Percentiles rank a stretch among this genome's conserved stretches.
Evolutionary conservation across 1,140 invertebrate genomes (phyloP).

Genomic region (Drosophila tristis): DNA sequence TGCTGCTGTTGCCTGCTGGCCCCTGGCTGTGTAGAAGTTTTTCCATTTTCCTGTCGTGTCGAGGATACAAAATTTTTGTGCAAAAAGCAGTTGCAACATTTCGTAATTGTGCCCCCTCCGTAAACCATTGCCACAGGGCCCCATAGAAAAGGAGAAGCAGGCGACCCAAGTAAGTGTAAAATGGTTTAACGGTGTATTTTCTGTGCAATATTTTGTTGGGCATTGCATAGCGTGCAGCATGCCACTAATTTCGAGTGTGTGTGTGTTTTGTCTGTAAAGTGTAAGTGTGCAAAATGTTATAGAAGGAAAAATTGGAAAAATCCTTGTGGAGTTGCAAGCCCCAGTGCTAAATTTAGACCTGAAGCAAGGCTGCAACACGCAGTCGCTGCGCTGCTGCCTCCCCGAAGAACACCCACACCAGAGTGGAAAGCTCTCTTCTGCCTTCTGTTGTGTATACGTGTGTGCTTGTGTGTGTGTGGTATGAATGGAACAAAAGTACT

Average conservation of each 20-base stretch:
- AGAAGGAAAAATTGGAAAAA: constrained; percentile 4
- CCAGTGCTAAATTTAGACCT: constrained; percentile 80
- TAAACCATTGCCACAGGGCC: too few species aligned
- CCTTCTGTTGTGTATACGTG: too few species aligned
- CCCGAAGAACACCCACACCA: constrained; percentile 54
- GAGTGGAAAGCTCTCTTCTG: constrained; percentile 34
- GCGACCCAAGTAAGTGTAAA: constrained; percentile 14
- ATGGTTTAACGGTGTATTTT: constrained; percentile 9
- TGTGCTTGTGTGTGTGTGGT: constrained; percentile 55
- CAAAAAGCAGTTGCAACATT: constrained; percentile 23
- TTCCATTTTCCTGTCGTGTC: constrained; percentile 45
- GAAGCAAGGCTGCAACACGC: constrained; percentile 77
- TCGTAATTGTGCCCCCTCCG: too few species aligned
- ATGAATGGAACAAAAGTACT: constrained; percentile 82
- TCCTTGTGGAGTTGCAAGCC: constrained; percentile 75
- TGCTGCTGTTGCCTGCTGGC: constrained; percentile 48
- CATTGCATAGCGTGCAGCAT: too few species aligned
- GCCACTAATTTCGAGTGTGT: background rate
- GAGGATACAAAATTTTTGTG: constrained; percentile 14
- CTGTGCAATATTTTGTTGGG: too few species aligned
- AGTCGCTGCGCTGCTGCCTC: constrained; percentile 49
- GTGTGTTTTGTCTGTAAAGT: constrained; percentile 1
- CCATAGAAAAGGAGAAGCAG: too few species aligned
- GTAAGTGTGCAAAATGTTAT: constrained; percentile 14
- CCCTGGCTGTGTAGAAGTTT: constrained; percentile 30